Conservation (phyloP, 2,797 vertebrate genomes). For the Pogoniulus pusillus region DNA sequence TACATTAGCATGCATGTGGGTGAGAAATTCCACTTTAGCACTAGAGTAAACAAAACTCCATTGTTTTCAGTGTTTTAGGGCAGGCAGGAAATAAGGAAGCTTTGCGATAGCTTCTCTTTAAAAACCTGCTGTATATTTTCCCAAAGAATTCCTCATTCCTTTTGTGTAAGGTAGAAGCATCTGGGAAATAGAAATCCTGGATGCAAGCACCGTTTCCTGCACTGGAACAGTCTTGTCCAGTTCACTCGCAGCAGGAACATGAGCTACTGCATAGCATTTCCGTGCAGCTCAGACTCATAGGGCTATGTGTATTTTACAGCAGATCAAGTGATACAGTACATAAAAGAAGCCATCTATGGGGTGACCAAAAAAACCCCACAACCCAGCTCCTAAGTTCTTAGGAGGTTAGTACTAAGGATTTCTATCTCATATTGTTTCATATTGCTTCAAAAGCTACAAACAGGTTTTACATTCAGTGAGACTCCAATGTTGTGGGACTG, state of each 20-base stretch:
- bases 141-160: not conserved
- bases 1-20: not conserved
- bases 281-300: not conserved
- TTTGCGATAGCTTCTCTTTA: not conserved
- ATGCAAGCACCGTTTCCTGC: not conserved
- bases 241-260: not conserved
- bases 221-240: not conserved
- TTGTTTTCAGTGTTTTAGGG: not conserved
- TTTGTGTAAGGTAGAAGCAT: not conserved
- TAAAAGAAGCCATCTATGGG: conserved; percentile 20
- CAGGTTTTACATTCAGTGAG: conserved; percentile 57
- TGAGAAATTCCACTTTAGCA: not conserved
- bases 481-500: conserved; percentile 53
- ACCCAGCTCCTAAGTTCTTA: conserved; percentile 23
- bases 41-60: not conserved
- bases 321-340: not conserved
- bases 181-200: not conserved
- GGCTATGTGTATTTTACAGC: not conserved
- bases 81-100: not conserved
- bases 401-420: conserved; percentile 60
- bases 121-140: not conserved
- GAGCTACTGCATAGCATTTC: not conserved
- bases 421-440: conserved; percentile 65
- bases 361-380: not conserved
- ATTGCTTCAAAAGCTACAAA: conserved; percentile 60